These are phyloP conservation scores for Meloe dianella DNA, from an alignment of 2,888 invertebrate species.

Conservation along the genomic window DNA sequence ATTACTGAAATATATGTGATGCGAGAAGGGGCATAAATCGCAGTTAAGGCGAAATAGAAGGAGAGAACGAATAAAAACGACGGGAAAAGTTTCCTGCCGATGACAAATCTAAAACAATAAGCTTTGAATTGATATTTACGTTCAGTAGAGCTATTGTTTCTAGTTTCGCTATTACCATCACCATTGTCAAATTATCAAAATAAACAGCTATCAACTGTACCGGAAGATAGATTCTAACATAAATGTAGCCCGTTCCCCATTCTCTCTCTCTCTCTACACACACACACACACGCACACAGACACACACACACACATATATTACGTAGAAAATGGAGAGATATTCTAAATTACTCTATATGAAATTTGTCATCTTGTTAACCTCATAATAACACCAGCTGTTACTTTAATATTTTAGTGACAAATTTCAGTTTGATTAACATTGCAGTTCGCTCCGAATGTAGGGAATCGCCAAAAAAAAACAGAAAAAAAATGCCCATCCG, in stretches of 20 bases:
- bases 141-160: slow-evolving; percentile 31
- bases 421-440: slow-evolving; percentile 10
- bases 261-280: too few relatives aligned
- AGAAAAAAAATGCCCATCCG: neutral
- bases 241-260: too few relatives aligned
- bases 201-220: slow-evolving; percentile 18
- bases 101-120: slow-evolving; percentile 55
- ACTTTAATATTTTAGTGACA: slow-evolving; percentile 6
- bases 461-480: neutral
- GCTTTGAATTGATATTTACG: slow-evolving; percentile 48
- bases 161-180: slow-evolving; percentile 21
- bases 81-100: slow-evolving; percentile 45
- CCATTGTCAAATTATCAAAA: slow-evolving; percentile 24
- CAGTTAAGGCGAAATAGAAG: slow-evolving; percentile 50
- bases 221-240: neutral
- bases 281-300: too few relatives aligned
- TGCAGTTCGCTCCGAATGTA: neutral
- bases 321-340: neutral
- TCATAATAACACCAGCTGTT: slow-evolving; percentile 7
- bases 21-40: slow-evolving; percentile 56
- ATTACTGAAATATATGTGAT: slow-evolving; percentile 59
- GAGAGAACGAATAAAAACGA: slow-evolving; percentile 25
- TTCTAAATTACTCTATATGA: neutral
- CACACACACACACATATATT: neutral
- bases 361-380: slow-evolving; percentile 12